Evolutionary conservation across 1,140 invertebrate species (phyloP), one percentile per base, ranked within the genome.

Genomic region (Stegodyphus mimosarum): DNA sequence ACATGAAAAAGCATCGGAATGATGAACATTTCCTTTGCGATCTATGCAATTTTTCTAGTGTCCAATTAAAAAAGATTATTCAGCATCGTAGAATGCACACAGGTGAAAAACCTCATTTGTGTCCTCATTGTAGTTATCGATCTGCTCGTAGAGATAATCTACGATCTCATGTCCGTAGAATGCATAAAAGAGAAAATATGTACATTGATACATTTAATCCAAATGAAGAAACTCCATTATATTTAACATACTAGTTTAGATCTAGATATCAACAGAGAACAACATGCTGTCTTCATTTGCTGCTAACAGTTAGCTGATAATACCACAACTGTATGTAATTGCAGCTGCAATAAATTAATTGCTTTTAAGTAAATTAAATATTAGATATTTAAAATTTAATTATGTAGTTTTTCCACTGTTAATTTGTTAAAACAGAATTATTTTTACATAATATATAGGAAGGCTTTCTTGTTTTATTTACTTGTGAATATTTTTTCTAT

Each of bases 1-100:
- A 93, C 83, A 92, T 93, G 92, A 89, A 89, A 72, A 92, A 92
- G 88, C 92, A 93, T 87, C 90, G 91, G 49, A 91, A 92, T 70
- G 92, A 91, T 53, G 90, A 92, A 88, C 91, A 92, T 87, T 93
- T 92, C 85, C 92, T 91, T 87, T 93, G 92, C 87, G 92, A 93
- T 88, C 91, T 93, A 87, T 93, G 92, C 87, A 91, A 91, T 83
- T 93, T 93, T 86, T 90, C 91, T 71, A 93, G 92, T 15, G 90
- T 93, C 6, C 92, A 93, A 88, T 86, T 93, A 51, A 93, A 92
- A 88, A 93, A 93, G 87, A 89, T 89, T 49, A 88, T 88, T 13
- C 87, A 88, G 53, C 87, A 88, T 80, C 87, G 87, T 33, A 90
- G 92, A 52, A 93, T 93, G 91, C 93, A 93, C 87, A 93, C 93